Percentiles rank a stretch among this genome's conserved stretches.
Evolutionary conservation across 2,113 vertebrate genomes (phyloP).

Genomic region (zebrafish (Danio rerio)): GRCz12tu NC_133200.1:35690001-35690500

Average conservation of each 20-base stretch:
- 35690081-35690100: conserved; percentile 48
- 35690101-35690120: conserved; percentile 41
- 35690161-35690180: conserved; percentile 46
- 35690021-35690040: conserved; percentile 65
- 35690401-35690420: neutral
- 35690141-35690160: conserved; percentile 50
- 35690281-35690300: neutral
- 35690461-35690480: neutral
- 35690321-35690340: neutral
- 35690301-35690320: neutral
- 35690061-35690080: conserved; percentile 44
- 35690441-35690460: neutral
- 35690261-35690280: neutral
- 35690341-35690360: neutral
- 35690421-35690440: neutral
- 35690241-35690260: conserved; percentile 16
- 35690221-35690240: conserved; percentile 8
- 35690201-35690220: conserved; percentile 24
- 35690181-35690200: neutral
- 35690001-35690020: conserved; percentile 53
- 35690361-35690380: neutral
- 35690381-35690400: too few species aligned
- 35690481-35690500: conserved; percentile 20
- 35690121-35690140: conserved; percentile 45
- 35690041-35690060: conserved; percentile 52